These are phyloP conservation scores for Cryptocephalus primarius DNA, from an alignment of 2,888 invertebrate species.

Conservation along the genomic window DNA sequence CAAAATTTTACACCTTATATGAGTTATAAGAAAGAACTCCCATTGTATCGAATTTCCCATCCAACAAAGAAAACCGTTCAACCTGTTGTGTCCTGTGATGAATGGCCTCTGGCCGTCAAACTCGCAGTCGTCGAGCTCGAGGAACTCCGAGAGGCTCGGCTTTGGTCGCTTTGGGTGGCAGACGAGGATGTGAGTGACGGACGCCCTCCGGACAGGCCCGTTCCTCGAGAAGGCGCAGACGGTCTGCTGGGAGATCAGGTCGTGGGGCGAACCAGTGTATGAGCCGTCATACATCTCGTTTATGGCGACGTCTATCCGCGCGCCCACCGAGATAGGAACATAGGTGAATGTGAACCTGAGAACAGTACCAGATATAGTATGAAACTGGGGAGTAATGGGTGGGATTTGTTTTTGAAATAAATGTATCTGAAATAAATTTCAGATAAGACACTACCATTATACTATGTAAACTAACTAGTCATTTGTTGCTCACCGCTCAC, in stretches of 20 bases:
- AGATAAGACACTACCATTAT: too few relatives aligned
- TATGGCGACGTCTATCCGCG: slow-evolving; percentile 88
- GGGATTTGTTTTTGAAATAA: too few relatives aligned
- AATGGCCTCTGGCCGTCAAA: slow-evolving; percentile 78
- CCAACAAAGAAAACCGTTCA: too few relatives aligned
- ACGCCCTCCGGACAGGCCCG: slow-evolving; percentile 61
- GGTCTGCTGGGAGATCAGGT: slow-evolving; percentile 64
- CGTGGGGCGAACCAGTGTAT: slow-evolving; percentile 87
- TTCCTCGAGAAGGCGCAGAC: slow-evolving; percentile 58
- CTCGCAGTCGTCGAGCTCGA: slow-evolving; percentile 78
- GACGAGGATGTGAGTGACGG: slow-evolving; percentile 68
- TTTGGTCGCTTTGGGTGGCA: slow-evolving; percentile 56
- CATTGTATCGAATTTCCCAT: too few relatives aligned
- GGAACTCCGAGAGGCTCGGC: slow-evolving; percentile 74
- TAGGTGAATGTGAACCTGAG: slow-evolving; percentile 80
- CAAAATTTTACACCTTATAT: too few relatives aligned
- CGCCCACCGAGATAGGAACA: slow-evolving; percentile 63
- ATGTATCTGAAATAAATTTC: too few relatives aligned
- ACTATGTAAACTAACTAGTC: too few relatives aligned
- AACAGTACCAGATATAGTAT: too few relatives aligned
- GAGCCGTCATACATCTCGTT: slow-evolving; percentile 94
- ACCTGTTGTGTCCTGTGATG: slow-evolving; percentile 44
- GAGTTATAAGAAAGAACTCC: too few relatives aligned
- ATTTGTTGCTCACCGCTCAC: too few relatives aligned
- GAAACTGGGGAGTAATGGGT: too few relatives aligned